Base-by-base conservation (phyloP, 2,113 vertebrate genomes). In the Oryzias melastigma region DNA sequence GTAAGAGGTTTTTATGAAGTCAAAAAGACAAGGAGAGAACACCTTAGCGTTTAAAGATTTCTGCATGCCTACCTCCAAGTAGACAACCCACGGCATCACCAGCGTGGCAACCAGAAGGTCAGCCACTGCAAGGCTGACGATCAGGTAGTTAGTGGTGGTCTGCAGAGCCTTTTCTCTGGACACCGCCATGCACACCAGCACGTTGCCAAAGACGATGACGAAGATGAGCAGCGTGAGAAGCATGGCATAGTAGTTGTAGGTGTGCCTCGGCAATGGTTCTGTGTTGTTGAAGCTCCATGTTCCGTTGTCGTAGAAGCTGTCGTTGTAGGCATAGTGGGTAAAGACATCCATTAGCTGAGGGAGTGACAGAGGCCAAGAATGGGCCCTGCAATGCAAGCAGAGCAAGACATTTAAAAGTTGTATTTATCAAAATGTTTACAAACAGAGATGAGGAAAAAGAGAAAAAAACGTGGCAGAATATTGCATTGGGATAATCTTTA, bases 81-180 rank as follows among this genome's bases (percentile, higher is more conserved):
- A 98, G 52, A 99, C 95, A 3, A 94, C 94, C 97, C 97, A 98
- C 18, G 97, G 97, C 96, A 99, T 98, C 58, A 98, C 96, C 58
- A 99, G 89, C 0, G 93, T 97, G 70, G 97, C 97, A 59, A 99
- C 91, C 17, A 99, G 91, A 48, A 99, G 94, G 83, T 99, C 97
- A 0, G 97, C 97, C 27, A 99, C 96, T 0, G 97, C 97, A 48
- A 99, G 83, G 84, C 97, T 99, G 80, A 99, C 97, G 0, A 99
- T 98, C 91, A 99, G 87, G 92, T 99, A 99, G 89, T 99, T 99
- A 77, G 97, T 99, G 77, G 97, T 99, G 46, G 97, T 98, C 91
- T 99, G 97, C 65, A 99, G 92, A 24, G 97, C 93, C 68, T 97
- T 96, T 84, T 99, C 97, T 4, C 95, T 88, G 56, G 96, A 98